Percentiles rank a stretch among this genome's conserved stretches.
phyloP scores from a whole-genome alignment of 2,113 vertebrate species.

The Glaucidium brasilianum region DNA sequence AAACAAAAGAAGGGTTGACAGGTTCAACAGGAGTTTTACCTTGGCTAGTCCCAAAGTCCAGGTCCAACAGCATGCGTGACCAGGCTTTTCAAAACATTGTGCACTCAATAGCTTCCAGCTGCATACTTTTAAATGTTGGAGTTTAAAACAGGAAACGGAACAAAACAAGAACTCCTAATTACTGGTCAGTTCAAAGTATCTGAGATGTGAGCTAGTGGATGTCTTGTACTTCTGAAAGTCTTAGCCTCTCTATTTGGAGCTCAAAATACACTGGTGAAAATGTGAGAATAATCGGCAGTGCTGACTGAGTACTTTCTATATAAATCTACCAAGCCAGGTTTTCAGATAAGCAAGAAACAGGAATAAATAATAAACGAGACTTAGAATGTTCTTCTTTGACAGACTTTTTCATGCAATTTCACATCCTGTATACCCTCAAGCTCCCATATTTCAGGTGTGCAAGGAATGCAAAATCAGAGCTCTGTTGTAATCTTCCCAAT shows the following conservation, averaged over 20 bases:
- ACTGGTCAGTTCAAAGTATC: neutral
- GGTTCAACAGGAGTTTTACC: neutral
- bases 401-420: neutral
- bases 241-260: neutral
- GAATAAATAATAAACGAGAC: constrained; percentile 15
- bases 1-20: neutral
- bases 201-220: neutral
- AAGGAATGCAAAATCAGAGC: neutral
- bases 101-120: neutral
- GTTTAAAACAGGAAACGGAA: neutral
- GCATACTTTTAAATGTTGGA: neutral
- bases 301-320: neutral
- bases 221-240: neutral
- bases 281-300: neutral
- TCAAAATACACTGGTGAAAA: neutral
- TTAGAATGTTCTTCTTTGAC: neutral
- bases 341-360: constrained; percentile 6
- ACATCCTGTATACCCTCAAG: neutral
- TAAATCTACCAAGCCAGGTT: neutral
- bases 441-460: neutral
- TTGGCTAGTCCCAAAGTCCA: neutral
- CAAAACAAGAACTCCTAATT: neutral
- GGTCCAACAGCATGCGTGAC: neutral
- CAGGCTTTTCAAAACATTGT: neutral
- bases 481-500: neutral